phyloP scores from a whole-genome alignment of 2,888 invertebrate species.

The Ditula angustiorana region DNA sequence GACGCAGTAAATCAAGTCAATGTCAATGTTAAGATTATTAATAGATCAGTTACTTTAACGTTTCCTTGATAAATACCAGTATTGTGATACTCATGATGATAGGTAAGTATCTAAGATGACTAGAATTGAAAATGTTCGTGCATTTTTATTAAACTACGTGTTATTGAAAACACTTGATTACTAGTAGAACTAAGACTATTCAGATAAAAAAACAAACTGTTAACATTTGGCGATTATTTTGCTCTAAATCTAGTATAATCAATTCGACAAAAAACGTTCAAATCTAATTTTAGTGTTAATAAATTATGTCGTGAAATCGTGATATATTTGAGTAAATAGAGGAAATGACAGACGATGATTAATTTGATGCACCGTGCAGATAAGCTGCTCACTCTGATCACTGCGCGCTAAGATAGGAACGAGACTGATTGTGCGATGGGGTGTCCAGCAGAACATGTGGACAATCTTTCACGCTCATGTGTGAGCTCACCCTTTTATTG shows the following conservation, averaged over 20 bases:
- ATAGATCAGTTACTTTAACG: slow-evolving; percentile 38
- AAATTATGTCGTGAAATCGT: slow-evolving; percentile 51
- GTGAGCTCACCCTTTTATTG: slow-evolving; percentile 82
- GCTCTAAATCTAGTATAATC: too few relatives aligned
- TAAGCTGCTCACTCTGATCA: slow-evolving; percentile 70
- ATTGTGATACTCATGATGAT: slow-evolving; percentile 29
- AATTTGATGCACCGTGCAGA: slow-evolving; percentile 74
- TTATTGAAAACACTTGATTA: too few relatives aligned
- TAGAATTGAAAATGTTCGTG: neutral
- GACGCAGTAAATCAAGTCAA: slow-evolving; percentile 59
- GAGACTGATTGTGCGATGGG: slow-evolving; percentile 64
- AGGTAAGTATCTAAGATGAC: slow-evolving; percentile 5
- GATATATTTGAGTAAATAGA: slow-evolving; percentile 71
- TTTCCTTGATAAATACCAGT: slow-evolving; percentile 35
- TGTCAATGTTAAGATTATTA: slow-evolving; percentile 47
- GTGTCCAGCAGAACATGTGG: slow-evolving; percentile 78
- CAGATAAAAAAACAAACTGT: too few relatives aligned
- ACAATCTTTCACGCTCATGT: slow-evolving; percentile 86
- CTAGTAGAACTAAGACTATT: too few relatives aligned
- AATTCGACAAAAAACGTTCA: neutral
- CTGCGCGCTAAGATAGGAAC: slow-evolving; percentile 50
- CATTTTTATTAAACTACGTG: neutral
- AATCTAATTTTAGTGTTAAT: neutral
- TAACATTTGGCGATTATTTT: too few relatives aligned
- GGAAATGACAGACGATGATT: slow-evolving; percentile 74